phyloP scores from a whole-genome alignment of 2,888 invertebrate species.

The Trissolcus brochymenae region DNA sequence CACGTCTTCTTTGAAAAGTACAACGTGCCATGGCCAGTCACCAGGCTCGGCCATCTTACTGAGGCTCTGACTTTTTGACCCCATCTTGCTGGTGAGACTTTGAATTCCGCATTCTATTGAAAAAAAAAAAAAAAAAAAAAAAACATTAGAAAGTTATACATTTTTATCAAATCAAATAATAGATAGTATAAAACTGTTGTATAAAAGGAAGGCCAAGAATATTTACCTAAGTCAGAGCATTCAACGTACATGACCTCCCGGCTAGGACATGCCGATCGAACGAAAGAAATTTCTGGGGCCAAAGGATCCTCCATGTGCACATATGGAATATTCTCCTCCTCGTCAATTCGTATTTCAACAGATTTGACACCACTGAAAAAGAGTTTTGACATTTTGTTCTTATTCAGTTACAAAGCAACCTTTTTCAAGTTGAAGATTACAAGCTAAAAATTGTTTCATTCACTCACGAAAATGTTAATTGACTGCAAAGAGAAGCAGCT shows the following conservation, averaged over 20 bases:
- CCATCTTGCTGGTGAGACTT: conserved; percentile 77
- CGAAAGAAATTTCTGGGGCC: conserved; percentile 88
- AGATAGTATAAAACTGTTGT: background rate
- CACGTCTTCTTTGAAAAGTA: conserved; percentile 87
- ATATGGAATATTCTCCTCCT: conserved; percentile 81
- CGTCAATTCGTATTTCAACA: conserved; percentile 82
- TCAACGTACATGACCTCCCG: conserved; percentile 87
- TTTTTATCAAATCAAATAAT: background rate
- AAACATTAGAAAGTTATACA: too few relatives aligned
- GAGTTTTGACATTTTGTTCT: conserved; percentile 1
- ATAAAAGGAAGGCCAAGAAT: background rate
- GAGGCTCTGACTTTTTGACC: conserved; percentile 78
- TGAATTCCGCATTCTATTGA: conserved; percentile 83
- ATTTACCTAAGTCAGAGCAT: conserved; percentile 86
- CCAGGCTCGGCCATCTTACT: conserved; percentile 87
- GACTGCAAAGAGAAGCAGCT: conserved; percentile 86
- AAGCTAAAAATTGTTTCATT: background rate
- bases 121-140: too few relatives aligned
- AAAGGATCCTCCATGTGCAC: conserved; percentile 89
- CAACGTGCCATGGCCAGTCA: conserved; percentile 96
- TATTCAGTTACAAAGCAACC: too few relatives aligned
- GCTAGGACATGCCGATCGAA: conserved; percentile 85
- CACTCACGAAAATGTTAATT: conserved; percentile 85
- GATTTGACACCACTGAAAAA: conserved; percentile 81
- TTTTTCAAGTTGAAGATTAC: too few relatives aligned